A percentile compares a stretch with the other conserved stretches of the same genome.
phyloP scores from a whole-genome alignment of 2,888 invertebrate genomes.

The Cephus pygmeus region DNA sequence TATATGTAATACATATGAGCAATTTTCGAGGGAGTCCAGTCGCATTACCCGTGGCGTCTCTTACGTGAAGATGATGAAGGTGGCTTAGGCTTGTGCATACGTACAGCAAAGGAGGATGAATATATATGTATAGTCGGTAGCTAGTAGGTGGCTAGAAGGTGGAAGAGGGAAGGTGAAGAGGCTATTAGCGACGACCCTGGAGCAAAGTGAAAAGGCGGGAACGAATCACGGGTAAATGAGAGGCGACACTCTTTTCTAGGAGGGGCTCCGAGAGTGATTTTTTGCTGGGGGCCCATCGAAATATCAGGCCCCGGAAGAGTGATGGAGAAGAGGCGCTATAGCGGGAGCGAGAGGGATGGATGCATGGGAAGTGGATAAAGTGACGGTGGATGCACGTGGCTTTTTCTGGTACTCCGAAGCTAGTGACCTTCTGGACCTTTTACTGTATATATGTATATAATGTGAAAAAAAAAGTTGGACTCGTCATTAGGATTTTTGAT shows the following conservation, averaged over 20 bases:
- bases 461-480: neutral
- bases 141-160: conserved; percentile 1
- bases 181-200: conserved; percentile 24
- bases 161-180: conserved; percentile 7
- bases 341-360: neutral
- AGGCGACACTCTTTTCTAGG: conserved; percentile 22
- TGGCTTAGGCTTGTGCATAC: neutral
- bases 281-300: conserved; percentile 11
- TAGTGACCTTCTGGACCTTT: too few species aligned
- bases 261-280: conserved; percentile 22
- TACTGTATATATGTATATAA: neutral
- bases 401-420: too few species aligned
- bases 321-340: too few species aligned
- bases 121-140: neutral
- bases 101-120: neutral
- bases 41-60: conserved; percentile 1
- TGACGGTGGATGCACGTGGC: too few species aligned
- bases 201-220: conserved; percentile 24
- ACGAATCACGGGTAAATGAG: conserved; percentile 26
- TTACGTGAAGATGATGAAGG: conserved; percentile 2
- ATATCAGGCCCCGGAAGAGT: neutral
- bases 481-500: neutral
- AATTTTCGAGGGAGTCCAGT: conserved; percentile 18
- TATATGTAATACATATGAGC: conserved; percentile 7
- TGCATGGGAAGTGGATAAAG: conserved; percentile 1